Evolutionary conservation across 2,888 invertebrate species (phyloP).

Genomic region (Trypoxylon attenuatum): DNA sequence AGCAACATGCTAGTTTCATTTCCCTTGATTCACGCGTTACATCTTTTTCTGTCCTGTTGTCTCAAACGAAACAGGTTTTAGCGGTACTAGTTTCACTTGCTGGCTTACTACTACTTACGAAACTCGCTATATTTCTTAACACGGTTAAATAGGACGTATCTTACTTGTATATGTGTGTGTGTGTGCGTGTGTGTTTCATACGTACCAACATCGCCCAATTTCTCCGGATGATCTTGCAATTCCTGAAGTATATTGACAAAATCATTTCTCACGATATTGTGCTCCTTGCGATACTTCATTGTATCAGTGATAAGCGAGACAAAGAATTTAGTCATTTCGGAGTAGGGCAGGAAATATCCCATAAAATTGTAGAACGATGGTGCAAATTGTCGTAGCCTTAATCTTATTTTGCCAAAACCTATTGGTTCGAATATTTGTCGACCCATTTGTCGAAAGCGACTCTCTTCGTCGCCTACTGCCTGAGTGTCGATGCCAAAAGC

Average conservation of each 20-base stretch:
- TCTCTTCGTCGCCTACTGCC: slow-evolving; percentile 62
- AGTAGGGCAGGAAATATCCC: slow-evolving; percentile 40
- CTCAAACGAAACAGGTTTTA: no score
- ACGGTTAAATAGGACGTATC: no score
- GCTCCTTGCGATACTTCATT: slow-evolving; percentile 69
- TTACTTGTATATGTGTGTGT: no score
- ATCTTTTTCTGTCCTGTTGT: no score
- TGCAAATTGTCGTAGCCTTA: slow-evolving; percentile 14
- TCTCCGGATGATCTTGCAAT: slow-evolving; percentile 56
- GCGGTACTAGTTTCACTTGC: no score
- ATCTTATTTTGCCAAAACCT: slow-evolving; percentile 10
- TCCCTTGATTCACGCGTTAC: no score
- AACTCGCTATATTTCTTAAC: no score
- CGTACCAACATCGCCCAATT: slow-evolving; percentile 51
- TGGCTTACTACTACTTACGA: no score
- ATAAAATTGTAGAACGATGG: slow-evolving; percentile 53
- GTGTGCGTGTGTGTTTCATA: no score
- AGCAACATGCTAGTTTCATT: no score
- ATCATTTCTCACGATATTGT: slow-evolving; percentile 72
- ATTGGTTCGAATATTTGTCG: slow-evolving; percentile 52
- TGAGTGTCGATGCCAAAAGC: slow-evolving; percentile 73
- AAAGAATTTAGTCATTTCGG: slow-evolving; percentile 64
- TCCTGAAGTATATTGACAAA: slow-evolving; percentile 73
- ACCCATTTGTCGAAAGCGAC: slow-evolving; percentile 69
- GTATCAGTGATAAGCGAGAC: slow-evolving; percentile 62